Conservation (phyloP, 2,113 vertebrate species). For the Pelecanus crispus region DNA sequence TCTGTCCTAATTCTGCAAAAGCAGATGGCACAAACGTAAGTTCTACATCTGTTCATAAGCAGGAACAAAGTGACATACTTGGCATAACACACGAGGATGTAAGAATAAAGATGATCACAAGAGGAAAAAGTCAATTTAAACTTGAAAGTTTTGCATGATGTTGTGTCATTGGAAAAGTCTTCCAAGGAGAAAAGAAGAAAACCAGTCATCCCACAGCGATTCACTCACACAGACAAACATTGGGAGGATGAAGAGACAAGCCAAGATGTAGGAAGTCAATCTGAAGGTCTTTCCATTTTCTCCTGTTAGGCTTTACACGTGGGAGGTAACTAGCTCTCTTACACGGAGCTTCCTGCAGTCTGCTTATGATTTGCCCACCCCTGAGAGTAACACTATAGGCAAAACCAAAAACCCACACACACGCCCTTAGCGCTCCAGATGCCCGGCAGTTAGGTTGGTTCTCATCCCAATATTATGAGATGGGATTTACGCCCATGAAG, state of each 20-base stretch:
- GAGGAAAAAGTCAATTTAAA: not conserved
- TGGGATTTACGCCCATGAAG: accelerated
- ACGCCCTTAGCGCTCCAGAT: not conserved
- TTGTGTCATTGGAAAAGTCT: not conserved
- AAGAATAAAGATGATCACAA: not conserved
- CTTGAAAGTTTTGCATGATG: not conserved
- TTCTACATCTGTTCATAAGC: not conserved
- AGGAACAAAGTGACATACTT: not conserved
- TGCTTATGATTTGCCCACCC: not conserved
- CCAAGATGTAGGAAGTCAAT: accelerated
- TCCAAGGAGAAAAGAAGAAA: not conserved
- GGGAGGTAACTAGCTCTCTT: not conserved
- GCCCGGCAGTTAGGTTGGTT: not conserved
- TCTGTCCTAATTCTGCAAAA: not conserved
- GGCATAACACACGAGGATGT: no score
- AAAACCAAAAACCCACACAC: accelerated
- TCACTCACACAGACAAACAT: not conserved
- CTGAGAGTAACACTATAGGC: accelerated
- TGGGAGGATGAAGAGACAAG: not conserved
- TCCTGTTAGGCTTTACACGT: accelerated
- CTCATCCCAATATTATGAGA: not conserved
- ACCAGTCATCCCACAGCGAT: not conserved
- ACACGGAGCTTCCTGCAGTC: accelerated
- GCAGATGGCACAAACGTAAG: accelerated
- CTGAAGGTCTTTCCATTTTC: not conserved